Conservation (phyloP, 92 coral and sea anemone genomes). For the Epizoanthus stellaris region DNA sequence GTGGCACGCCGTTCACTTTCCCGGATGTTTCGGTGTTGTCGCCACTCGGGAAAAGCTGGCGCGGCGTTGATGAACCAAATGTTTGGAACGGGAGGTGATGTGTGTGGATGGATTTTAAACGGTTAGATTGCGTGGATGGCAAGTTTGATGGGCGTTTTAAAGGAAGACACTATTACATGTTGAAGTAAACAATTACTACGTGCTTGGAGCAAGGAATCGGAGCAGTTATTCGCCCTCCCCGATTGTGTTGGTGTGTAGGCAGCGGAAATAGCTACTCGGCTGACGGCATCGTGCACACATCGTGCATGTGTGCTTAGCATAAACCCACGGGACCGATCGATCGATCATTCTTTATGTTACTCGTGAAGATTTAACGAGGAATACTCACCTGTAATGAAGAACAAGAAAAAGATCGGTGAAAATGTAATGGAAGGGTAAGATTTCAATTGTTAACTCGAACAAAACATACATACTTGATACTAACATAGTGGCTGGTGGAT, state of each 20-base stretch:
- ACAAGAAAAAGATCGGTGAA: slow-evolving; percentile 36
- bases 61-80: slow-evolving; percentile 18
- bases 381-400: slow-evolving; percentile 22
- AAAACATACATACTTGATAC: too few species aligned
- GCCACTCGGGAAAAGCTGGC: slow-evolving; percentile 46
- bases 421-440: slow-evolving; percentile 40
- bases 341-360: slow-evolving; percentile 33
- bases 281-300: slow-evolving; percentile 41
- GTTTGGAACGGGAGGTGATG: slow-evolving; percentile 46
- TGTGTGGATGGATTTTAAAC: slow-evolving; percentile 36
- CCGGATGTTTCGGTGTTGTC: slow-evolving; percentile 81
- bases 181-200: slow-evolving; percentile 19
- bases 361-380: slow-evolving; percentile 32
- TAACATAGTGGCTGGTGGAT: slow-evolving; percentile 7
- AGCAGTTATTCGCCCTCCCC: neutral
- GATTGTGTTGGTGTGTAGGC: slow-evolving; percentile 39
- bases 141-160: slow-evolving; percentile 36
- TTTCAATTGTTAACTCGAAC: neutral
- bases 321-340: slow-evolving; percentile 46
- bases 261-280: slow-evolving; percentile 39
- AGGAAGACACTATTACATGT: neutral
- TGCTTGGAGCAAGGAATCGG: slow-evolving; percentile 15
- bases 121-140: slow-evolving; percentile 39
- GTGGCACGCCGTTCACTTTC: slow-evolving; percentile 73
- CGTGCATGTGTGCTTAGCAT: slow-evolving; percentile 41